Base-by-base conservation (phyloP, 2,797 vertebrate genomes). In the Pygocentrus nattereri region DNA sequence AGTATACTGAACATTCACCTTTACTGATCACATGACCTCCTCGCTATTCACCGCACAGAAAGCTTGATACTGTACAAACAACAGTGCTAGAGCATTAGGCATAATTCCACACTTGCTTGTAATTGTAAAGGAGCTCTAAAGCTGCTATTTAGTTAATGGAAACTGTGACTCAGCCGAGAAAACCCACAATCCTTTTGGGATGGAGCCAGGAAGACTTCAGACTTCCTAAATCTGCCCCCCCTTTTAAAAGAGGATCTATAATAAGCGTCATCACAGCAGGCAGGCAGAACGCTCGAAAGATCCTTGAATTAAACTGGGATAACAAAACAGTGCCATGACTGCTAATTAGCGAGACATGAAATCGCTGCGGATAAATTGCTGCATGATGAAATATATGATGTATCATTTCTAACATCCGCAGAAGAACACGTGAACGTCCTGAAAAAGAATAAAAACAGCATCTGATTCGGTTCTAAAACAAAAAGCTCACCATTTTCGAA, bases 281-380 rank as follows among this genome's bases (percentile, higher is more conserved):
- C 56, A 64, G 23, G 25, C 30, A 76, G 44, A 38, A 23, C 49
- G 38, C 67, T 78, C 59, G 47, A 47, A 44, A 56, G 27, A 50
- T 27, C 3, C 38, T 61, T 7, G 18, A 74, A 67, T 58, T 73
- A 56, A 82, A 74, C 15, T n/a, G 7, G 38, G 13, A 64, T 49
- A 73, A 50, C 8, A 67, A 65, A 82, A 61, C 25, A 70, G 41
- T 5, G 25, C 34, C 30, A 23, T 11, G 27, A 47, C 34, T 49
- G 49, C 69, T 78, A 82, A 78, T 73, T 67, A 73, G 47, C 12
- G 21, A 38, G 30, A 65, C 67, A 27, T 65, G 58, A 58, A 70
- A 73, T 56, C 50, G 59, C 34, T 30, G 67, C 31, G 27, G 56
- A 54, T 77, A 56, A 56, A 31, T n/a, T 38, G 54, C 70, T 64